Base-by-base conservation (phyloP, 2,888 invertebrate genomes). In the Mermis nigrescens region DNA sequence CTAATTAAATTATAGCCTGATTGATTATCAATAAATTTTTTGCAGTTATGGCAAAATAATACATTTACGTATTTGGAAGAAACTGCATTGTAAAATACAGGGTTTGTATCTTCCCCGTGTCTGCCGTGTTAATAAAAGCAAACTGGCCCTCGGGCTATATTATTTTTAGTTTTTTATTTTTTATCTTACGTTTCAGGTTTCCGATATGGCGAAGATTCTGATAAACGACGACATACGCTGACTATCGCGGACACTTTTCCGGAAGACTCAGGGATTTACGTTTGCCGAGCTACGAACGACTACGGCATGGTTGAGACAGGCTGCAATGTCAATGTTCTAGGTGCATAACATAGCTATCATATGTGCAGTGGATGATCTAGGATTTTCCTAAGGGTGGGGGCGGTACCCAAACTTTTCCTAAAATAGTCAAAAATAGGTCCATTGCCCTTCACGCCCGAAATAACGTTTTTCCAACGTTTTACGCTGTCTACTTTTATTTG, bases 191-290 rank as follows among this genome's bases (percentile, higher is more conserved):
- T n/a, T n/a, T 60, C 64, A 12, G 67, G 64, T 51, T 68, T 69
- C 63, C 61, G 61, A 31, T 63, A 64, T 55, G 31, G n/a, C 19
- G 26, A 22, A 29, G 57, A 46, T 12, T 55, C 56, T 2, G 60
- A 63, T 52, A 59, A 63, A 60, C n/a, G n/a, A n/a, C n/a, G n/a
- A n/a, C 60, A 63, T 28, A 53, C 60, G 53, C 62, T 70, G 57
- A 62, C 60, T n/a, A 68, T 71, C 52, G 65, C 65, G 29, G 71
- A 71, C 62, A 69, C 67, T 28, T 71, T 71, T 65, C 71, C 71
- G 12, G 69, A 69, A 61, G 71, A 71, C 63, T 66, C 68, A 31
- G 70, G 68, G 15, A 2, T 26, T 3, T 61, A 61, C 54, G 19
- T 65, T 53, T 68, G 67, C 46, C 61, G 64, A 12, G 68, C 68